These are phyloP conservation scores for Eristalinus sepulchralis DNA, from an alignment of 2,888 invertebrate species.

Conservation along the genomic window DNA sequence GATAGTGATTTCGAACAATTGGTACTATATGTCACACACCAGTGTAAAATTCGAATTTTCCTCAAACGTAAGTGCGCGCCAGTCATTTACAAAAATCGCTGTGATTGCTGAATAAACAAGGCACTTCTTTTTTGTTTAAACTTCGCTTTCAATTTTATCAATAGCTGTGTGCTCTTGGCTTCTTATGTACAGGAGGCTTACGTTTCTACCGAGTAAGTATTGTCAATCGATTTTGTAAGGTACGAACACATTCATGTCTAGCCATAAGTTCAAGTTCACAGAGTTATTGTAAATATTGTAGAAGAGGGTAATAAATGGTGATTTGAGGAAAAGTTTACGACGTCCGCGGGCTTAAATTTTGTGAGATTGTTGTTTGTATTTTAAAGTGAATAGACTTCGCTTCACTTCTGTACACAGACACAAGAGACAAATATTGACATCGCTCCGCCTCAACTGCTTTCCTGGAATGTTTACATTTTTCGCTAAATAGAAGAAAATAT, in stretches of 20 bases:
- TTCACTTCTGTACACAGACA: not conserved
- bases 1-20: slow-evolving; percentile 8
- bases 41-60: slow-evolving; percentile 3
- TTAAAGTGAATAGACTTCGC: not conserved
- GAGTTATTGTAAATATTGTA: not conserved
- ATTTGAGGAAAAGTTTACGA: not conserved
- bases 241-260: slow-evolving; percentile 24
- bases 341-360: not conserved
- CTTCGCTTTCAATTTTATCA: slow-evolving; percentile 9
- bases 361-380: not conserved
- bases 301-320: not conserved
- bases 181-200: slow-evolving; percentile 25
- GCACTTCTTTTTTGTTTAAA: not conserved
- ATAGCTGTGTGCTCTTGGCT: slow-evolving; percentile 3
- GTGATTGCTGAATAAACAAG: slow-evolving; percentile 42
- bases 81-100: slow-evolving; percentile 36
- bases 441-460: not conserved
- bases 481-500: not conserved
- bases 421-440: not conserved
- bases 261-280: slow-evolving; percentile 26
- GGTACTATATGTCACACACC: slow-evolving; percentile 38
- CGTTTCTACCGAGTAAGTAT: slow-evolving; percentile 15
- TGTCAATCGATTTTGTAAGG: not conserved
- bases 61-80: slow-evolving; percentile 14
- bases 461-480: not conserved